Base-by-base conservation (phyloP, 2,113 vertebrate species). In the Galemys pyrenaicus region DNA sequence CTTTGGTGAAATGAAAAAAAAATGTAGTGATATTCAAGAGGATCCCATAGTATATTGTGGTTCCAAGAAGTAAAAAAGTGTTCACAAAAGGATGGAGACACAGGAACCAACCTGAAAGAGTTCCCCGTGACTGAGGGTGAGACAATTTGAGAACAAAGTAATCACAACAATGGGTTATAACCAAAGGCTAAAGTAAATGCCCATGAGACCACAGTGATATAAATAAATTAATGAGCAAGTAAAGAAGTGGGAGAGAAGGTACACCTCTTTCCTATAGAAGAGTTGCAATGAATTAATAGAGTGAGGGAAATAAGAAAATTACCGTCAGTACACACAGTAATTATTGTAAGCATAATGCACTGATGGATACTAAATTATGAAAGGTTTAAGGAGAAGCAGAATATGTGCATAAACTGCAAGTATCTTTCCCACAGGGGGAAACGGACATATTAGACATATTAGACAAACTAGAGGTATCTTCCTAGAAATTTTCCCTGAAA, bases 31-130 rank as follows among this genome's bases (percentile, higher is more conserved):
- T 51, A 51, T 51, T 51, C 49, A 86, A 90, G 39, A 64, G 87
- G n/a, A 94, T 17, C 28, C 39, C 37, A 51, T 51, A 79, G 46
- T 37, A 75, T n/a, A 62, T 49, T 71, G 15, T 85, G 16, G n/a
- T 80, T 78, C n/a, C 64, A 79, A n/a, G 90, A 92, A 73, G 73
- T 60, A 75, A 90, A 35, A 22, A 94, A 92, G 41, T 87, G 19
- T 26, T 96, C 15, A 17, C 8, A 39, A 92, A 74, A 90, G 22
- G 20, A 90, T 60, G 20, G 22, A 32, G 75, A 73, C 10, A 74
- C 12, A 17, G 41, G 35, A 89, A 22, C 30, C 24, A 46, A 49
- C 46, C 30, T 81, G 77, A 83, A 83, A 87, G 74, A 49, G 26
- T 3, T 89, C 39, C 26, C 60, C 87, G 12, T 83, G 9, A 73